These are phyloP conservation scores for Bombus fervidus DNA, from an alignment of 1,140 invertebrate species.

Conservation along the genomic window DNA sequence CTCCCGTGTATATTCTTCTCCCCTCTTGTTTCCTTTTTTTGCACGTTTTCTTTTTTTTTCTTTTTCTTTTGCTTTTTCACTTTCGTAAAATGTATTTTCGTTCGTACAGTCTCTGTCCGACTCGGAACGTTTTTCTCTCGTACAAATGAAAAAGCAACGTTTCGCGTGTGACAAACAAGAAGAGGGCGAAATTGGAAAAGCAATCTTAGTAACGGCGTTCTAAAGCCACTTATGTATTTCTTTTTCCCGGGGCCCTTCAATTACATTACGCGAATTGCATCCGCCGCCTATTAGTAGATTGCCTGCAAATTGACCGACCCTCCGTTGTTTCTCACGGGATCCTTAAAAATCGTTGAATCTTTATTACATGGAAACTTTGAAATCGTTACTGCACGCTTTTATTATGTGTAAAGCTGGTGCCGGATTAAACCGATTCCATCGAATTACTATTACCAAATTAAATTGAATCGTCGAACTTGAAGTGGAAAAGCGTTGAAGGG, in stretches of 20 bases:
- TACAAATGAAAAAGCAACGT: neutral
- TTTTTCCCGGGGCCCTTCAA: conserved; percentile 26
- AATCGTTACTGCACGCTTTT: neutral
- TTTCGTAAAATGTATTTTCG: neutral
- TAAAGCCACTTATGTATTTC: conserved; percentile 43
- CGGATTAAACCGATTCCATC: neutral
- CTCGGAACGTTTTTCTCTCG: no score
- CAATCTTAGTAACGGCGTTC: conserved; percentile 41
- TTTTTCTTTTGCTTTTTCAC: neutral
- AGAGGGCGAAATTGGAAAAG: conserved; percentile 24
- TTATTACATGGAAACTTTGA: neutral
- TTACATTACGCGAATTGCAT: conserved; percentile 41
- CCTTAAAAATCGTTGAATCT: neutral
- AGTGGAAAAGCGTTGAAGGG: no score
- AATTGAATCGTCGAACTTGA: neutral
- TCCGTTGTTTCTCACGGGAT: neutral
- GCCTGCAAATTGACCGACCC: conserved; percentile 21
- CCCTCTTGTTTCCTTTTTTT: neutral
- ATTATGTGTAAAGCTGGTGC: neutral
- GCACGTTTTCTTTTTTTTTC: neutral
- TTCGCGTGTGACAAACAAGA: conserved; percentile 21
- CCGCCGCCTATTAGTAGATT: conserved; percentile 38
- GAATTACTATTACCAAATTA: neutral
- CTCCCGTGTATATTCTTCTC: no score
- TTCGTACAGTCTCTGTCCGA: neutral